phyloP scores from a whole-genome alignment of 2,797 vertebrate genomes.

The Ataeniobius toweri region DNA sequence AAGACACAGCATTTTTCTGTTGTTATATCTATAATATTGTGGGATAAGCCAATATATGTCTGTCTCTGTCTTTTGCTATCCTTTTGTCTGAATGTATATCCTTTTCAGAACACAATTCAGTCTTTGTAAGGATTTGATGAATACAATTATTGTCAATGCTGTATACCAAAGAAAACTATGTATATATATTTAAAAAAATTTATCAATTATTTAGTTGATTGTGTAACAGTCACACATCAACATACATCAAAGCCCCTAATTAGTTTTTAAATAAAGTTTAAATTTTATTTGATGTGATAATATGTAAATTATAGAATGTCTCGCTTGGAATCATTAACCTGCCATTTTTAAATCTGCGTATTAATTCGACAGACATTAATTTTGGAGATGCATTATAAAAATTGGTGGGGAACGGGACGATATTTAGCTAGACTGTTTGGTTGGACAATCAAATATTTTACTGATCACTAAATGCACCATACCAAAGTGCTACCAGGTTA shows the following conservation, averaged over 20 bases:
- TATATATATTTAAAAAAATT: not conserved
- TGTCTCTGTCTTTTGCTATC: accelerated
- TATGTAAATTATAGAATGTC: not conserved
- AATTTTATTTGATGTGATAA: not conserved
- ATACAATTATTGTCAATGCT: not conserved
- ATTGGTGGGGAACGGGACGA: not conserved
- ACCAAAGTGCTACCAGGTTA: not conserved
- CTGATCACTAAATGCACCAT: not conserved
- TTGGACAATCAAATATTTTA: not conserved
- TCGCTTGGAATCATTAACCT: not conserved
- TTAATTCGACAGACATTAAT: not conserved
- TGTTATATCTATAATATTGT: not conserved
- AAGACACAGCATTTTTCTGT: not conserved
- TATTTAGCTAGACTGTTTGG: not conserved
- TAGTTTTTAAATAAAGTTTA: not conserved
- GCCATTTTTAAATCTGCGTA: not conserved
- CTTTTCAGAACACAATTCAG: not conserved
- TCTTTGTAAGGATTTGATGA: not conserved
- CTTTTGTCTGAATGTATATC: not conserved
- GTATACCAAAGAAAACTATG: not conserved
- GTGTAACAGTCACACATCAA: not conserved
- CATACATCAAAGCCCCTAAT: not conserved
- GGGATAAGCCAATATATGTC: not conserved
- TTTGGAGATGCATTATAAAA: not conserved
- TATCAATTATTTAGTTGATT: not conserved